A percentile compares a stretch with the other conserved stretches of the same genome.
Conservation (phyloP, 92 coral and sea anemone genomes). For the Isaurus tuberculatus region DNA sequence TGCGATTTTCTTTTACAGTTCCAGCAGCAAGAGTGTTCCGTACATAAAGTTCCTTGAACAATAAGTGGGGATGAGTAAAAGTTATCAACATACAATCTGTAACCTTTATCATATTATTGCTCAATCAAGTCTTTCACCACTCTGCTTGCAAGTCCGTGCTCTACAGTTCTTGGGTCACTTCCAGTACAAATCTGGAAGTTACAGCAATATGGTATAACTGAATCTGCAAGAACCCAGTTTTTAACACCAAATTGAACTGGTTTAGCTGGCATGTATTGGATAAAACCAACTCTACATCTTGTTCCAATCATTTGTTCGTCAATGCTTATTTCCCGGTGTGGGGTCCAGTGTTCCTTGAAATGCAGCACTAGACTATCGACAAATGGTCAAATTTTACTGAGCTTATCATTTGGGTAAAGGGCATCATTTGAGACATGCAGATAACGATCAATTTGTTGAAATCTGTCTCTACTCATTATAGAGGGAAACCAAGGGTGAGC, state of each 20-base stretch:
- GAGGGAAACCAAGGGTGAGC: slow-evolving; percentile 57
- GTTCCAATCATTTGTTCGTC: slow-evolving; percentile 68
- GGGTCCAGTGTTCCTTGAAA: slow-evolving; percentile 44
- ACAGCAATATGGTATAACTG: slow-evolving; percentile 37
- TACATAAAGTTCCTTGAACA: slow-evolving; percentile 6
- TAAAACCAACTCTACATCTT: slow-evolving; percentile 37
- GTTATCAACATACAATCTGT: slow-evolving; percentile 55
- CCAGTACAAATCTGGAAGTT: slow-evolving; percentile 43
- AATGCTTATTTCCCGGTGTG: slow-evolving; percentile 54
- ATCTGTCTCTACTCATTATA: slow-evolving; percentile 31
- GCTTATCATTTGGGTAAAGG: slow-evolving; percentile 49
- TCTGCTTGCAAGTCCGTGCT: slow-evolving; percentile 52
- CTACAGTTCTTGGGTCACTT: slow-evolving; percentile 26
- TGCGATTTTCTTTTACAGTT: slow-evolving; percentile 17
- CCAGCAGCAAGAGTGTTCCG: slow-evolving; percentile 35
- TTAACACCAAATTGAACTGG: slow-evolving; percentile 51
- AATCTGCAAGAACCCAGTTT: slow-evolving; percentile 54
- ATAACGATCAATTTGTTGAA: slow-evolving; percentile 20
- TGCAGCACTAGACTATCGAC: slow-evolving; percentile 19
- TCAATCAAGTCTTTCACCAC: slow-evolving; percentile 46
- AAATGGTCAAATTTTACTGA: slow-evolving; percentile 31
- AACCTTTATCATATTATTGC: slow-evolving; percentile 36
- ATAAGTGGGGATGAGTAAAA: slow-evolving; percentile 46
- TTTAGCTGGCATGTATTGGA: slow-evolving; percentile 53
- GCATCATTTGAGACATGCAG: slow-evolving; percentile 46